Evolutionary conservation across 2,888 invertebrate species (phyloP).

Genomic region (Agonopterix alstromeriana): DNA sequence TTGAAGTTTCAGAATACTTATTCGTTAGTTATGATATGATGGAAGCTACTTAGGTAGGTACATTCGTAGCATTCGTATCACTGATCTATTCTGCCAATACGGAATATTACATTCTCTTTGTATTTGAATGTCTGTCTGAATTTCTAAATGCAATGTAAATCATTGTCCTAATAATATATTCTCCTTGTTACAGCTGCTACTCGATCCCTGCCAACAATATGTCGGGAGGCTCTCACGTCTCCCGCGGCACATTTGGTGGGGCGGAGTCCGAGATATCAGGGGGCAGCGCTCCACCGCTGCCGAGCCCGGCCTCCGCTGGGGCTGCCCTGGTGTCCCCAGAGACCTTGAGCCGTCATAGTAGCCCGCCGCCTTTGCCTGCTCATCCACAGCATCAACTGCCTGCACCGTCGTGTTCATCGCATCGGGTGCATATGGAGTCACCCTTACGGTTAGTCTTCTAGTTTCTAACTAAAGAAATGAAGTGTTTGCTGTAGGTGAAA

Average conservation of each 20-base stretch:
- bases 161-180: not conserved
- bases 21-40: too few relatives aligned
- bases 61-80: too few relatives aligned
- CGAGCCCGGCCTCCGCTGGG: conserved; percentile 84
- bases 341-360: conserved; percentile 81
- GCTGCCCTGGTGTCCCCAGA: conserved; percentile 87
- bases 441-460: conserved; percentile 55
- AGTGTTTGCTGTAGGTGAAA: too few relatives aligned
- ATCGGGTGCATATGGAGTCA: conserved; percentile 74
- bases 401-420: conserved; percentile 71
- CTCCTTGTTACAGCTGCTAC: conserved; percentile 69
- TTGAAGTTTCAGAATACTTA: too few relatives aligned
- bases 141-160: not conserved
- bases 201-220: conserved; percentile 79
- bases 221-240: conserved; percentile 77
- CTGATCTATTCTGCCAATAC: too few relatives aligned
- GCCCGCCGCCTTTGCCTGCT: conserved; percentile 67
- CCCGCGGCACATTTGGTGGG: conserved; percentile 69
- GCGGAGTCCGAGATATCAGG: conserved; percentile 63
- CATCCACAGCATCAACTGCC: conserved; percentile 74
- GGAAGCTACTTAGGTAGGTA: too few relatives aligned
- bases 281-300: conserved; percentile 78
- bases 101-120: too few relatives aligned
- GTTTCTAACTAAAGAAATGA: too few relatives aligned
- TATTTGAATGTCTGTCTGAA: not conserved